Percentiles rank a stretch among this genome's conserved stretches.
These are phyloP conservation scores for Neoascia interrupta DNA, from an alignment of 2,888 invertebrate species.

Conservation along the genomic window DNA sequence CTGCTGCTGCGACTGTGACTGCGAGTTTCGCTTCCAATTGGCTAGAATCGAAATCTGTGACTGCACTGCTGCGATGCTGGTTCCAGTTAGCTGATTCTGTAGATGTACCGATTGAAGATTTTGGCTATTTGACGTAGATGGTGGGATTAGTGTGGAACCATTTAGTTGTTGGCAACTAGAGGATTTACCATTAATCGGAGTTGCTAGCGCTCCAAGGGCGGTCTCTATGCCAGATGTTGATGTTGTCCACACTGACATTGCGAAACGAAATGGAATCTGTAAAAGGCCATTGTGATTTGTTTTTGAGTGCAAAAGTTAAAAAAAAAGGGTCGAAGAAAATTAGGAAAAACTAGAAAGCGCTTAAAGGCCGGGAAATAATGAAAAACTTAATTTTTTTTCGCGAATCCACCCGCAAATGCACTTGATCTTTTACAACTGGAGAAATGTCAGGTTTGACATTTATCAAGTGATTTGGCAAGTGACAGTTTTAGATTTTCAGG, in stretches of 20 bases:
- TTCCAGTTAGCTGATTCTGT: constrained; percentile 41
- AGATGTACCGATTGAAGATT: constrained; percentile 41
- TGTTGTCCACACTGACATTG: constrained; percentile 87
- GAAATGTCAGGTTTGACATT: constrained; percentile 51
- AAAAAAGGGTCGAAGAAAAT: neutral
- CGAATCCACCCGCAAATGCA: neutral
- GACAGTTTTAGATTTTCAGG: neutral
- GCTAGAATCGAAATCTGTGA: constrained; percentile 62
- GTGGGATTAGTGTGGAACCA: constrained; percentile 45
- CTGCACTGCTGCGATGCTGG: constrained; percentile 30
- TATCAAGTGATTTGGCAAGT: neutral
- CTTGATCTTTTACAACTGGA: constrained; percentile 47
- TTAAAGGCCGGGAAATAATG: constrained; percentile 19
- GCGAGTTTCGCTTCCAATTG: constrained; percentile 61
- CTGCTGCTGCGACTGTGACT: constrained; percentile 59
- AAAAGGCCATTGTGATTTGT: constrained; percentile 64
- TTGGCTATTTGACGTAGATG: constrained; percentile 38
- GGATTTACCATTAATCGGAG: constrained; percentile 67
- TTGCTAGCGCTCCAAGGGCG: constrained; percentile 71
- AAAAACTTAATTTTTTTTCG: neutral
- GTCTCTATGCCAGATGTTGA: constrained; percentile 82
- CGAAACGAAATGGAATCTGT: constrained; percentile 59
- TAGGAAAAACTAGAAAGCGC: neutral
- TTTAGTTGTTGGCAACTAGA: constrained; percentile 66
- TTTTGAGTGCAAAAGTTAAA: constrained; percentile 17